Evolutionary conservation across 1,140 invertebrate genomes (phyloP), one percentile per base, ranked within the genome.

Genomic region (Sarcophaga peregrina): DNA sequence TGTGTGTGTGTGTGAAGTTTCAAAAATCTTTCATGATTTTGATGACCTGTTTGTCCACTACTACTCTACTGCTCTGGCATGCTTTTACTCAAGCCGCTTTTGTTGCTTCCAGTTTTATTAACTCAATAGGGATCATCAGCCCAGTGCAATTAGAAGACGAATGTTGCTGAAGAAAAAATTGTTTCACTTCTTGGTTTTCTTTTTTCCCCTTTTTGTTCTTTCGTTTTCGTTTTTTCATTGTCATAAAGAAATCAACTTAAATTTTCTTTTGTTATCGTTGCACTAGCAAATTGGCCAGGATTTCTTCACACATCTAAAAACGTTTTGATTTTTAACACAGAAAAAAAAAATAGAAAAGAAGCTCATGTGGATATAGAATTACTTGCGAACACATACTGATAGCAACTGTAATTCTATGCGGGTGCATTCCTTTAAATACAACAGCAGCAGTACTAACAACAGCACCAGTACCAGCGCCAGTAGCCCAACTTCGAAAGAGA

Each of bases 81-180:
- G 25, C 25, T 37, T 37, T 37, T 37, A 37, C 25, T 37, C 25
- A 37, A 37, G 25, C 4, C 25, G 25, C 25, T 37, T 37, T 37
- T 37, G 25, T 37, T 37, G 25, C 25, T 37, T 37, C 13, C 11
- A 58, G 11, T 68, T 37, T 68, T 20, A 68, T 68, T 3, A 17
- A 68, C 62, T 68, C 62, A 68, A 68, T 68, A 68, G 62, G 62
- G n/a, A 62, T 62, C n/a, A 68, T 68, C 62, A 68, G 62, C 62
- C 17, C 62, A 68, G 62, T 20, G 62, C 62, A 68, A 68, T 68
- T 68, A 68, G 62, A 68, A 68, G 17, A 68, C 17, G n/a, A 68
- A 68, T 20, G 6, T 68, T 52, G 13, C 8, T 10, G 50, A 52
- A 13, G 9, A 52, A 52, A 52, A 13, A 52, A 52, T 10, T 10